Evolutionary conservation across 1,140 invertebrate genomes (phyloP).

Genomic region (Macrosteles quadrilineatus): DNA sequence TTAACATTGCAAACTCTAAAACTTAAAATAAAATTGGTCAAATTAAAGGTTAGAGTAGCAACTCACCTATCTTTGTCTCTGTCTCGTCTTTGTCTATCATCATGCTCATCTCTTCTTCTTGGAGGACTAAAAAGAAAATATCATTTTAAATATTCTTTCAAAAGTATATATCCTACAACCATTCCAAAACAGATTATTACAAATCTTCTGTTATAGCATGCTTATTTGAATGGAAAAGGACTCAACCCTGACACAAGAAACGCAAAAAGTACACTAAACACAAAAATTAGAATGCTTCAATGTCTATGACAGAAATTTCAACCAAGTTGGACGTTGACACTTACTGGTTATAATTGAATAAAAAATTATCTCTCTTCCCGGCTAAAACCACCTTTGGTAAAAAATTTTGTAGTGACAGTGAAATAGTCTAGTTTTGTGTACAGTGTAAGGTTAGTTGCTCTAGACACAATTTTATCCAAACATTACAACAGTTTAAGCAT

Average conservation of each 20-base stretch:
- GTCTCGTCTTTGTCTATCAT: conserved; percentile 11
- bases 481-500: neutral
- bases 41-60: too few species aligned
- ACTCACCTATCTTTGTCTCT: conserved; percentile 13
- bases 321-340: neutral
- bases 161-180: neutral
- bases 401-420: too few species aligned
- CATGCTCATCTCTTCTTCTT: conserved; percentile 20
- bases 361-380: neutral
- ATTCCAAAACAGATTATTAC: neutral
- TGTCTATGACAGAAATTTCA: neutral
- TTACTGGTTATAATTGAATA: neutral
- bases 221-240: too few species aligned
- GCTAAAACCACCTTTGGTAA: too few species aligned
- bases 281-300: neutral
- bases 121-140: conserved; percentile 4
- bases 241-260: too few species aligned
- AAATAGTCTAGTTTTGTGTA: too few species aligned
- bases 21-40: too few species aligned
- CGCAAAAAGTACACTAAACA: neutral
- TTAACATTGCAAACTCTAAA: too few species aligned
- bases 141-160: neutral
- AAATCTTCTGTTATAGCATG: neutral
- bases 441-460: too few species aligned
- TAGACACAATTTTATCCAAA: too few species aligned